These are phyloP conservation scores for Pimpla rufipes DNA, from an alignment of 2,888 invertebrate species.

Conservation along the genomic window DNA sequence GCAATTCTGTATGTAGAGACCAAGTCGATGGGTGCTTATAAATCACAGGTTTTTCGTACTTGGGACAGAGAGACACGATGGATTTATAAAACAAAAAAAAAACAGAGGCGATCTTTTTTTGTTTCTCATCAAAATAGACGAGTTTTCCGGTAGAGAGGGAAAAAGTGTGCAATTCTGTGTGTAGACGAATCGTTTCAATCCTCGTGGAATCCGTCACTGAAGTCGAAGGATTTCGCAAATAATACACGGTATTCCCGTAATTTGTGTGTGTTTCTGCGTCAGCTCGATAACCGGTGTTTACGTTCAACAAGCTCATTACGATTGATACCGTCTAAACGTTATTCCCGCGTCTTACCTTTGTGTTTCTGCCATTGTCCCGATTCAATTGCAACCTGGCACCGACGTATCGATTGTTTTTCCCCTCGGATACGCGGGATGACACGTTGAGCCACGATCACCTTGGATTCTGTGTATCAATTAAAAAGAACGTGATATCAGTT, in stretches of 20 bases:
- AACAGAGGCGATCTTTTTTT: no score
- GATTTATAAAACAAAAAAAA: no score
- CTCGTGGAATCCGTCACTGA: neutral
- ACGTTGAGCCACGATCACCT: constrained; percentile 79
- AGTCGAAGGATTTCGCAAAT: constrained; percentile 3
- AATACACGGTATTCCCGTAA: neutral
- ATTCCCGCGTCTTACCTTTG: constrained; percentile 76
- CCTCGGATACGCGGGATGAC: constrained; percentile 67
- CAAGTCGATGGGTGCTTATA: no score
- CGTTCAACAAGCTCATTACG: constrained; percentile 5
- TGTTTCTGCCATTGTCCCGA: constrained; percentile 79
- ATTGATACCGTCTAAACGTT: neutral
- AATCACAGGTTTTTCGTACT: no score
- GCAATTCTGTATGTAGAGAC: no score
- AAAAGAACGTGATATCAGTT: constrained; percentile 5
- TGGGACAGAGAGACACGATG: no score
- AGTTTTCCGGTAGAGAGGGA: neutral
- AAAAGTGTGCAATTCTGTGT: neutral
- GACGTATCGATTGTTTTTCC: constrained; percentile 59
- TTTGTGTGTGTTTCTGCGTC: neutral
- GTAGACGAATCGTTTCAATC: neutral
- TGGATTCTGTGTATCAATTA: constrained; percentile 75
- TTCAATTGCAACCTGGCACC: constrained; percentile 57
- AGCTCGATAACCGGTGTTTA: constrained; percentile 4
- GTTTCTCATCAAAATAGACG: no score